Percentiles rank a stretch among this genome's conserved stretches.
phyloP scores from a whole-genome alignment of 2,113 vertebrate species.

The Rhinogobius similis region DNA sequence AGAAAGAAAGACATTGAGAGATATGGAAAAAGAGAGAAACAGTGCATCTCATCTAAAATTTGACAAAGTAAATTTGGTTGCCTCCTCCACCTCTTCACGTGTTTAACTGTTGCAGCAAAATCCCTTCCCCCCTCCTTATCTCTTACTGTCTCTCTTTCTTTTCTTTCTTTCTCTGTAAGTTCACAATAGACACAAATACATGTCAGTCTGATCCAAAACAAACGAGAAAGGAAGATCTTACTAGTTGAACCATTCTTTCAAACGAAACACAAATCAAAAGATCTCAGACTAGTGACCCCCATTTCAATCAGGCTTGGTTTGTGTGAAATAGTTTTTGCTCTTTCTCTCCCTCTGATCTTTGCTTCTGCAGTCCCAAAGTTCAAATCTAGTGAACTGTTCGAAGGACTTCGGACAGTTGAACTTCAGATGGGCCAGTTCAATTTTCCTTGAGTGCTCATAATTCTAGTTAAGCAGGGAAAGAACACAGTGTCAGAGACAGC shows the following conservation, averaged over 20 bases:
- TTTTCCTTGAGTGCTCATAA: conserved; percentile 80
- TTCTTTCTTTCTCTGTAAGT: conserved; percentile 84
- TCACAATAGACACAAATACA: conserved; percentile 78
- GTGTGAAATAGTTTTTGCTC: conserved; percentile 63
- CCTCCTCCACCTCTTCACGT: conserved; percentile 69
- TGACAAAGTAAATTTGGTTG: conserved; percentile 57
- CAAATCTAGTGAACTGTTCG: conserved; percentile 78
- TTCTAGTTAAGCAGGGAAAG: conserved; percentile 80
- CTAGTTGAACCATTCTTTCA: conserved; percentile 72
- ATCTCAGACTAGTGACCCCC: conserved; percentile 71
- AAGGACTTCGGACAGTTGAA: conserved; percentile 80
- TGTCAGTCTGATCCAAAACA: conserved; percentile 72
- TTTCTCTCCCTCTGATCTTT: conserved; percentile 73
- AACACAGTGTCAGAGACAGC: conserved; percentile 79
- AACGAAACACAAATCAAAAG: conserved; percentile 79
- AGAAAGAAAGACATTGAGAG: conserved; percentile 80
- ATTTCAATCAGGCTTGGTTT: conserved; percentile 70
- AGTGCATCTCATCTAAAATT: conserved; percentile 39
- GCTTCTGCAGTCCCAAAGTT: conserved; percentile 78
- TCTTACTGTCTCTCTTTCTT: conserved; percentile 79
- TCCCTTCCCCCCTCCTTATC: conserved; percentile 61
- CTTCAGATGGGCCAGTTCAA: conserved; percentile 79
- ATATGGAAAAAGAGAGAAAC: conserved; percentile 83
- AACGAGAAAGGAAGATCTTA: conserved; percentile 70
- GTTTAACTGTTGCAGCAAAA: conserved; percentile 38